Base-by-base conservation (phyloP, 2,888 invertebrate genomes). In the Subacronicta megacephala region DNA sequence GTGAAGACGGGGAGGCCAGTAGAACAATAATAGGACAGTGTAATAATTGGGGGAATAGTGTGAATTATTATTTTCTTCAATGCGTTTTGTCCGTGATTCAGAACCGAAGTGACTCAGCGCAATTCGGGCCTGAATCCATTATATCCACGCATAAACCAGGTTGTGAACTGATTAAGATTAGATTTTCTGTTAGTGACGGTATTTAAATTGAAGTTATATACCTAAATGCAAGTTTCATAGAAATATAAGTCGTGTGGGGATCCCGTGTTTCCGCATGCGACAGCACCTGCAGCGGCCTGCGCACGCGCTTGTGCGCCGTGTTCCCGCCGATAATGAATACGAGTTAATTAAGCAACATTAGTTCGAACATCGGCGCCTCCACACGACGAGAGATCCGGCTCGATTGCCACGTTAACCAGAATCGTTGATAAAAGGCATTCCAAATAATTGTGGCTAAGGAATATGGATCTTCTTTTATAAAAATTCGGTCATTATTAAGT, bases 291-390 rank as follows among this genome's bases (percentile, higher is more conserved):
- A 81, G 75, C 78, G 78, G 76, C 72, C 72, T 62, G 74, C 80
- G 85, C 87, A 85, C 85, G 87, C 85, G 82, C 78, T 81, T 83
- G 75, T 66, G 78, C 75, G 81, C 80, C 78, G 65, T 81, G 84
- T 83, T 79, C 79, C 76, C 55, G 57, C 74, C 84, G 86, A 86
- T 93, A 93, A 92, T 93, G 92, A 92, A 92, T 90, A 93, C 93
- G 89, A 92, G 92, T 93, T 93, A 93, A 93, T 93, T 93, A 93
- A 92, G 83, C 85, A 82, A 89, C 92, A 92, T 93, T 93, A 92
- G 91, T 83, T 80, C 74, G 81, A 87, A 92, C 93, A 91, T 86
- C 83, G 90, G 83, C 88, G 91, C 89, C 88, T 90, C 84, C 92
- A 90, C 92, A 92, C 92, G 92, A 90, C 82, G 90, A 78, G 72